Evolutionary conservation across 2,797 vertebrate genomes (phyloP), one percentile per base, ranked within the genome.

Genomic region (Babyrousa celebensis): DNA sequence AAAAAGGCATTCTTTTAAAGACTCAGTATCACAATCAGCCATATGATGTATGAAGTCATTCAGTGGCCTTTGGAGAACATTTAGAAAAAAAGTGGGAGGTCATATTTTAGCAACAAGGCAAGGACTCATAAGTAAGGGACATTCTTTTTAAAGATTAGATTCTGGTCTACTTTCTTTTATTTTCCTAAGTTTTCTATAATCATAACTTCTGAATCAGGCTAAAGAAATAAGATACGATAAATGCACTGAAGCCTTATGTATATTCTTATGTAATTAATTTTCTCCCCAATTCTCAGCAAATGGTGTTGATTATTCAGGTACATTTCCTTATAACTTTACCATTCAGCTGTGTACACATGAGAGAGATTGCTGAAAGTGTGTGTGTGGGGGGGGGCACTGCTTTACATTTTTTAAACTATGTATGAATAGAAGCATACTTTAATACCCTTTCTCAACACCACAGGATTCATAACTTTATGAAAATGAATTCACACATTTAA

Each of bases 161-260:
- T 58, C 43, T 3, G 8, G 16, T 40, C 27, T 10, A 78, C 5
- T 12, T 80, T 71, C 70, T 72, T 68, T n/a, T 25, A 43, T 94
- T 82, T 96, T 89, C 54, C 75, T 85, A 89, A 74, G 15, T 63
- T 68, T 72, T 62, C 52, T 84, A 29, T 92, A 68, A 77, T 85
- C 27, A 84, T 80, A 9, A 96, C 12, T 8, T 67, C 65, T 93
- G 10, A 95, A 68, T 25, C 56, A 96, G 74, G 74, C 14, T 62
- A 56, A 43, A 72, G 48, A 85, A 88, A 60, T 70, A 78, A 65
- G 62, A 25, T 48, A 36, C 25, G 74, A 90, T 17, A 82, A 87
- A 54, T 56, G 74, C 16, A 11, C 52, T 60, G 36, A 88, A 68
- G n/a, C 17, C 15, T 29, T 75, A n/a, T 54, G 18, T 9, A 84